Conservation (phyloP, 2,888 invertebrate genomes). For the Aromia moschata region DNA sequence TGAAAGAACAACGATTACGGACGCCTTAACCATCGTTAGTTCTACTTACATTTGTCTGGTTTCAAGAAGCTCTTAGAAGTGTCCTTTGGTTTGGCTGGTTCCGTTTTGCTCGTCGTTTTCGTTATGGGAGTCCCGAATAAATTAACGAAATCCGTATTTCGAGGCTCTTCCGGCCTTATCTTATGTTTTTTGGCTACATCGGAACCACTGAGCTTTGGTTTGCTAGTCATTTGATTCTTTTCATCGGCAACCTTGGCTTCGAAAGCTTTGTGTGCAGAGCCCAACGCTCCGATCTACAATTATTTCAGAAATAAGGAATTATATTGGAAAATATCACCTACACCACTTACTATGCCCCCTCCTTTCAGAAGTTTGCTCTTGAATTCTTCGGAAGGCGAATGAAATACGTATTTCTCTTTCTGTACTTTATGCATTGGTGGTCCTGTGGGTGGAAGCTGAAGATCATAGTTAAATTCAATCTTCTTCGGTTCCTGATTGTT, state of each 20-base stretch:
- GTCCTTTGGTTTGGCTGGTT: slow-evolving; percentile 59
- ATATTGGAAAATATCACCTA: slow-evolving; percentile 2
- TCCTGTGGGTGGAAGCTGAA: slow-evolving; percentile 80
- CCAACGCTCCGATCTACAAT: slow-evolving; percentile 54
- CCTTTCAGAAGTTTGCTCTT: slow-evolving; percentile 86
- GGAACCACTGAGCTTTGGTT: slow-evolving; percentile 73
- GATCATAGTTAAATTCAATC: slow-evolving; percentile 84
- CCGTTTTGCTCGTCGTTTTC: slow-evolving; percentile 74
- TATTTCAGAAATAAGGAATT: slow-evolving; percentile 10
- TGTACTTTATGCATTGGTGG: slow-evolving; percentile 76
- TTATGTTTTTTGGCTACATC: slow-evolving; percentile 56
- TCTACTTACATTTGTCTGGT: slow-evolving; percentile 65
- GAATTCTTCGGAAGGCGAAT: slow-evolving; percentile 89
- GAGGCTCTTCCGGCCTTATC: slow-evolving; percentile 57
- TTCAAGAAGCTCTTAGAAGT: slow-evolving; percentile 64
- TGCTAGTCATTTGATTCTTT: slow-evolving; percentile 70
- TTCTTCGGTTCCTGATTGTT: slow-evolving; percentile 92
- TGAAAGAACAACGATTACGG: slow-evolving; percentile 21
- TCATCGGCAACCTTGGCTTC: slow-evolving; percentile 54
- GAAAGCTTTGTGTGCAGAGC: slow-evolving; percentile 59
- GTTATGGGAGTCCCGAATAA: slow-evolving; percentile 86
- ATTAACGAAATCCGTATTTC: slow-evolving; percentile 73
- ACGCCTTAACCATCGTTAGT: too few species aligned
- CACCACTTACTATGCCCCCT: slow-evolving; percentile 71
- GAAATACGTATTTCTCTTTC: slow-evolving; percentile 85